Conservation (phyloP, 2,888 invertebrate genomes). For the Chelonus formosanus region DNA sequence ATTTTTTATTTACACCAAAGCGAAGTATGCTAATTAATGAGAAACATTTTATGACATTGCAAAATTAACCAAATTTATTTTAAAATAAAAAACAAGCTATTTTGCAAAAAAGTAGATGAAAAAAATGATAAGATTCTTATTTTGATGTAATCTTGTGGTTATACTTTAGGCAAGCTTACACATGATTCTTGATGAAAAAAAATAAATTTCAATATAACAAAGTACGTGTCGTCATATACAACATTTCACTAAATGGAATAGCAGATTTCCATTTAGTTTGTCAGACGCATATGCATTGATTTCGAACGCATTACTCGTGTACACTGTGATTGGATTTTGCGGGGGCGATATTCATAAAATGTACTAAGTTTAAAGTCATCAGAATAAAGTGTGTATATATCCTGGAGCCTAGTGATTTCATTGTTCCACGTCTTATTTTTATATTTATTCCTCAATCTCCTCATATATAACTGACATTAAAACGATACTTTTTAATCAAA, state of each 20-base stretch:
- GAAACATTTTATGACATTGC: no score
- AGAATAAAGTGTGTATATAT: slow-evolving; percentile 18
- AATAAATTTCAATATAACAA: background rate
- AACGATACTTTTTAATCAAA: background rate
- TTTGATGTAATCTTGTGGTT: no score
- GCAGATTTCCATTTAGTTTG: slow-evolving; percentile 49
- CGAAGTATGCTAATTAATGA: background rate
- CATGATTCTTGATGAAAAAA: background rate
- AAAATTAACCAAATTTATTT: no score
- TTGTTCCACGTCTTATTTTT: slow-evolving; percentile 41
- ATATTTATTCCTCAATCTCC: background rate
- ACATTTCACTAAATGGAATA: slow-evolving; percentile 37
- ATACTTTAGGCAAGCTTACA: no score
- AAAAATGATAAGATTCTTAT: no score
- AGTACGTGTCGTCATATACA: slow-evolving; percentile 35
- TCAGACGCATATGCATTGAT: slow-evolving; percentile 47
- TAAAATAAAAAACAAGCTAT: no score
- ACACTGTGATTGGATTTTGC: slow-evolving; percentile 49
- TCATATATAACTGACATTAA: no score
- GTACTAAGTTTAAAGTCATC: slow-evolving; percentile 38
- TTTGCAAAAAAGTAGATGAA: no score
- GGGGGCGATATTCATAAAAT: slow-evolving; percentile 46
- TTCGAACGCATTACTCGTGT: slow-evolving; percentile 48
- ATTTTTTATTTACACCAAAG: background rate
- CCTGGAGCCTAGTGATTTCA: background rate